Base-by-base conservation (phyloP, 2,888 invertebrate genomes). In the Caenorhabditis wallacei region DNA sequence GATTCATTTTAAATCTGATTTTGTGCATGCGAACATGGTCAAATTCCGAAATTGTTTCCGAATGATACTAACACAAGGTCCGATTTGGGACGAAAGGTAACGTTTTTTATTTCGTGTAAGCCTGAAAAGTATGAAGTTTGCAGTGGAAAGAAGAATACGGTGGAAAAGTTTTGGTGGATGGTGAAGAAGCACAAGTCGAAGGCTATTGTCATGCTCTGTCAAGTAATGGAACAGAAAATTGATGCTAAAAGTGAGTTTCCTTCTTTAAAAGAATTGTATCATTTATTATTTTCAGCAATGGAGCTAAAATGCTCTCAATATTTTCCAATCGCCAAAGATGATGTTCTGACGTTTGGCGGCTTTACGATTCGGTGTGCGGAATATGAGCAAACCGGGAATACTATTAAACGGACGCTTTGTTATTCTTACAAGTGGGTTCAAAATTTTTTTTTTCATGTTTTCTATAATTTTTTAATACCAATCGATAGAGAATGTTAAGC, bases 141-240 rank as follows among this genome's bases (percentile, higher is more conserved):
- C 30, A 30, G 11, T 30, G 11, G 1, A 2, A 51, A 48, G 48
- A n/a, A n/a, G 11, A 20, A 48, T 2, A 66, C 26, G 0, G 46
- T 51, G 5, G 64, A 51, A 1, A 66, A 66, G 51, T 66, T 51
- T 11, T 66, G 30, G 51, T 66, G 4, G 4, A 13, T 66, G 18
- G 37, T 51, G 4, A 16, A 35, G 2, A 8, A 20, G 20, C 1
- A 51, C 7, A 18, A 18, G 30, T 10, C 10, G 5, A 1, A 20
- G 1, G 30, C 51, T 1, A 24, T 66, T 16, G 13, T 66, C 5
- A 66, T 66, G 64, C 30, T 51, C 35, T 66, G 64, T 20, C 7
- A 48, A 0, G 0, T 64, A 1, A 5, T n/a, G 1, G 63, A 63
- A 46, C 22, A 2, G 22, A 4, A 22, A 13, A 3, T 4, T 54